Base-by-base conservation (phyloP, 2,113 vertebrate genomes). In the Eubucco bourcierii region DNA sequence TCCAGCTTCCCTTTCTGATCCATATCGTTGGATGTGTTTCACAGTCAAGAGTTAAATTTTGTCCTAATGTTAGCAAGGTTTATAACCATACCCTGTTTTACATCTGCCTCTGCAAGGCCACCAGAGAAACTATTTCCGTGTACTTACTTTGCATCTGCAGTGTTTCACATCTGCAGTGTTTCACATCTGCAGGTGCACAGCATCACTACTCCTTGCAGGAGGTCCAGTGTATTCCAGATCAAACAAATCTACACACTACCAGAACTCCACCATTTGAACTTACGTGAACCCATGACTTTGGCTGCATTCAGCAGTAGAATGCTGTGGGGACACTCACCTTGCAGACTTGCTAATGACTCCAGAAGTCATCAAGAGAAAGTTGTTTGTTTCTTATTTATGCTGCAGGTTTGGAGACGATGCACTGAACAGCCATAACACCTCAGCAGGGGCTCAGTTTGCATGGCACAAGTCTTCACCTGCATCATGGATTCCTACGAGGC, bases 81-180 rank as follows among this genome's bases (percentile, higher is more conserved):
- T 80, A 59, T 41, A 91, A 70, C 3, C 2, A 50, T 29, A 66
- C 25, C 21, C 34, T 76, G 23, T 3, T 83, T 87, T 66, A 44
- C 60, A 87, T 87, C 67, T 93, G 81, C n/a, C 46, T 87, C 56
- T 84, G 60, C 50, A 52, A 93, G 84, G 55, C 80, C 81, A 70
- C 8, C 25, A 84, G 59, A 78, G 78, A 90, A 95, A 77, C 75
- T 93, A 79, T 59, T 95, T 77, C 75, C 3, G n/a, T 5, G 27
- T 80, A 55, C 80, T 73, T 79, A 72, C 64, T 95, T 94, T 94
- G 91, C 89, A 94, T 94, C 67, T 85, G 91, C 87, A 73, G 34
- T 21, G 93, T 96, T 95, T 95, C 93, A 95, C 67, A 96, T 80
- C 84, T 92, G 93, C 94, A 95, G 95, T 25, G 94, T 96, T 95